Base-by-base conservation (phyloP, 1,140 invertebrate genomes). In the Pseudomyrmex flavicornis region DNA sequence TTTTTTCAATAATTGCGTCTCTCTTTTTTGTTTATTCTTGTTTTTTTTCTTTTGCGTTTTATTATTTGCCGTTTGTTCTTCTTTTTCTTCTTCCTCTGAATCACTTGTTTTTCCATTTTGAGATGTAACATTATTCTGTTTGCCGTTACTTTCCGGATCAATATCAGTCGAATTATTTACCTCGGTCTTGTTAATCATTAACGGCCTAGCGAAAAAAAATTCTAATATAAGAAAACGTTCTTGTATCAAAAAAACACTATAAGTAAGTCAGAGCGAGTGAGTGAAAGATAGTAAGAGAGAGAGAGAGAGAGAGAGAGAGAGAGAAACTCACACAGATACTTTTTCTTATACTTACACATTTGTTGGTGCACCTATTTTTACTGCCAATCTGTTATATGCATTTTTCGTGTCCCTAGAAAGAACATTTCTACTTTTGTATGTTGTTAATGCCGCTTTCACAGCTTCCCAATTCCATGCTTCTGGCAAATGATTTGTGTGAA, bases 331-430 rank as follows among this genome's bases (percentile, higher is more conserved):
- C 35, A 35, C 26, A 66, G 62, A 52, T 56, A 54, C 46, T 70
- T 70, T 7, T 59, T 48, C 8, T 77, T 48, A 91, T 83, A 91
- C 91, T 90, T 73, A 93, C 90, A 85, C 85, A 88, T 84, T 91
- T 84, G 74, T 35, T 5, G 88, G 74, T 35, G 93, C 85, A 50
- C 93, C 92, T 74, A 95, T 91, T 44, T 89, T 86, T 54, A 59
- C 44, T 70, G 94, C 94, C 12, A 95, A 83, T 87, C 91, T 95
- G 66, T 94, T 95, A 63, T 93, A 95, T 35, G 93, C 93, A 50
- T n/a, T 83, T 89, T 94, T 95, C 0, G 94, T 88, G 75, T 95
- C 92, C 68, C 92, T 95, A 0, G 91, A 90, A 26, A 95, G 89
- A 5, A 90, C 85, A 12, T 92, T 84, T 58, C 89, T 77, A 10